Conservation (phyloP, 2,888 invertebrate species). For the Adela reaumurella region DNA sequence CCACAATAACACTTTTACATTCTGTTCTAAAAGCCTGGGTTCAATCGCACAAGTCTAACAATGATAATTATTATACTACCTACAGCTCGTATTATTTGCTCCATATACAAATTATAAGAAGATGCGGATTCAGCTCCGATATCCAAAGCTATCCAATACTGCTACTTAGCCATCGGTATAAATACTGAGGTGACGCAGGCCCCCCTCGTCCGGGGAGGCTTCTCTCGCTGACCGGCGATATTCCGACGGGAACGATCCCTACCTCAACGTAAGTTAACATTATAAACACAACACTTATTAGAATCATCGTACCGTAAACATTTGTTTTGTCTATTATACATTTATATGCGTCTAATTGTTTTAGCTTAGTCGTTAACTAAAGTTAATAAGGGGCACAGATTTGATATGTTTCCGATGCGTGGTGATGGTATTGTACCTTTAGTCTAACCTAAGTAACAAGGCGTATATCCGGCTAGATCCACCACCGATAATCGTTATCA, state of each 20-base stretch:
- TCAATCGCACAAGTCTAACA: constrained; percentile 56
- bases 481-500: background rate
- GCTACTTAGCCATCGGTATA: background rate
- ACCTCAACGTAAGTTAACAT: constrained; percentile 1
- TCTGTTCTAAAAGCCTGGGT: constrained; percentile 55
- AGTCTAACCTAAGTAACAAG: constrained; percentile 54
- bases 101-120: constrained; percentile 32
- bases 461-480: constrained; percentile 18
- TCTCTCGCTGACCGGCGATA: background rate
- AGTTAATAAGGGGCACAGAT: constrained; percentile 72
- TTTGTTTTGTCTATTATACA: constrained; percentile 45
- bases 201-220: too few species aligned
- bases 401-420: constrained; percentile 75
- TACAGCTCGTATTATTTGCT: constrained; percentile 53
- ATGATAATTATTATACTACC: constrained; percentile 50
- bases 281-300: constrained; percentile 49
- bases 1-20: constrained; percentile 52
- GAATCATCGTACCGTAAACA: constrained; percentile 50
- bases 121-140: background rate
- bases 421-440: constrained; percentile 63
- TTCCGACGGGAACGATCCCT: background rate
- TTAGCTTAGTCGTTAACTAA: constrained; percentile 52
- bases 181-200: background rate
- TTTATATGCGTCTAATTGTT: constrained; percentile 40
- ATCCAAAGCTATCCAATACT: background rate